Conservation (phyloP, 1,140 invertebrate species). For the Oncopeltus fasciatus region DNA sequence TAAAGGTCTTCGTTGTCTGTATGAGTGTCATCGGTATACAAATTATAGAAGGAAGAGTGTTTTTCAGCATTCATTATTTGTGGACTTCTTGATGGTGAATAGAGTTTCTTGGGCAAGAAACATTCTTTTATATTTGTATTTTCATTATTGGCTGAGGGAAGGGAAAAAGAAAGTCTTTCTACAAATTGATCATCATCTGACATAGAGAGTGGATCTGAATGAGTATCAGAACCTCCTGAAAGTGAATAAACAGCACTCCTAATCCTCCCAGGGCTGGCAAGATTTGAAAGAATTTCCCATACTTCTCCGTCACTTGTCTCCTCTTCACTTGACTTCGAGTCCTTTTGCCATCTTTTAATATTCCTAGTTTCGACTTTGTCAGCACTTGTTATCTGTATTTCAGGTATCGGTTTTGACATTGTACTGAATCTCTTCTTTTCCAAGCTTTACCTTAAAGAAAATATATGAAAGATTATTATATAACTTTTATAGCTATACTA, state of each 20-base stretch:
- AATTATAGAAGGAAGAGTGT: not conserved
- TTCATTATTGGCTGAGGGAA: conserved; percentile 7
- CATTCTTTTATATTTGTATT: not conserved
- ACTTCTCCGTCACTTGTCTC: conserved; percentile 9
- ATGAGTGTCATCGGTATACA: not conserved
- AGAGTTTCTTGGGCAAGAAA: not conserved
- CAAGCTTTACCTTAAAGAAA: not conserved
- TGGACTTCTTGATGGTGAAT: not conserved
- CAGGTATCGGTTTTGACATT: not conserved
- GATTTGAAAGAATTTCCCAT: conserved; percentile 1
- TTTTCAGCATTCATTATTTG: not conserved
- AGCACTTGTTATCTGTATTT: not conserved
- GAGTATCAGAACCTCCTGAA: too few species aligned
- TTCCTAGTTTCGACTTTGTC: not conserved
- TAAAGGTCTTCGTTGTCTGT: not conserved
- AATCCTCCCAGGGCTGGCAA: conserved; percentile 6
- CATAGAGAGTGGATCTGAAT: not conserved
- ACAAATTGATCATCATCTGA: conserved; percentile 18
- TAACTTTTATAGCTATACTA: not conserved
- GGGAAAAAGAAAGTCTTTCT: too few species aligned
- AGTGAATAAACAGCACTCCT: too few species aligned
- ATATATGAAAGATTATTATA: not conserved
- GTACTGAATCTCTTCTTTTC: not conserved
- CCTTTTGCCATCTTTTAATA: not conserved
- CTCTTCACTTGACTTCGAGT: conserved; percentile 14